Conservation (phyloP, 1,140 invertebrate genomes). For the Dolichoris vasculosae region DNA sequence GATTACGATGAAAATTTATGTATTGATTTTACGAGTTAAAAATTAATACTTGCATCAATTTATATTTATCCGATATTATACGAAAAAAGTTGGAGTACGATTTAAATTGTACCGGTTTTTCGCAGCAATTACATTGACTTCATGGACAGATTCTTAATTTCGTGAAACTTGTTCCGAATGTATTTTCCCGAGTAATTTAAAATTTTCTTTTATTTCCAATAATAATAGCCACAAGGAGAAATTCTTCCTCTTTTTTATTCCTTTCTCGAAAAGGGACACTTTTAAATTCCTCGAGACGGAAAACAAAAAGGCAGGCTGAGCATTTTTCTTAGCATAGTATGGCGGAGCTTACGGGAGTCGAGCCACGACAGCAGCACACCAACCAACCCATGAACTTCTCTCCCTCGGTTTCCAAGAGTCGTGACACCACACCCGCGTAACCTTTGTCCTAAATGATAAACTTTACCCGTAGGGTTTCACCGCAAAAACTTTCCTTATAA, state of each 20-base stretch:
- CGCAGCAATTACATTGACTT: conserved; percentile 13
- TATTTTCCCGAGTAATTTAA: conserved; percentile 17
- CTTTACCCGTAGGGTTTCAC: conserved; percentile 61
- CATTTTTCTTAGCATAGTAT: conserved; percentile 17
- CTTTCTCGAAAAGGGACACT: background rate
- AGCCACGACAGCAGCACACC: background rate
- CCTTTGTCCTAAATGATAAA: conserved; percentile 70
- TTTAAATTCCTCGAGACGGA: conserved; percentile 35
- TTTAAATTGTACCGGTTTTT: conserved; percentile 30
- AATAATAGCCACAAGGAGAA: background rate
- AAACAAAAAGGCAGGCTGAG: conserved; percentile 30
- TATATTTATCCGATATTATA: background rate
- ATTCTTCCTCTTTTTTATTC: background rate
- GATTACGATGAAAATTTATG: conserved; percentile 19
- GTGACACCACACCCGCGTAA: conserved; percentile 52
- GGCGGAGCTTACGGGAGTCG: background rate
- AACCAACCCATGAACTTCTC: conserved; percentile 21
- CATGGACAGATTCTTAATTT: background rate
- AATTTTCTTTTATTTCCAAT: conserved; percentile 9
- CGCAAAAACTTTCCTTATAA: conserved; percentile 65
- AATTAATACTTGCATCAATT: background rate
- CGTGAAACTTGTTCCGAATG: conserved; percentile 21
- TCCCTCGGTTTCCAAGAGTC: conserved; percentile 45
- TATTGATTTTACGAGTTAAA: background rate
- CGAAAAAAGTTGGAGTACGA: conserved; percentile 5